Base-by-base conservation (phyloP, 2,113 vertebrate species). In the Erythrocebus patas region DNA sequence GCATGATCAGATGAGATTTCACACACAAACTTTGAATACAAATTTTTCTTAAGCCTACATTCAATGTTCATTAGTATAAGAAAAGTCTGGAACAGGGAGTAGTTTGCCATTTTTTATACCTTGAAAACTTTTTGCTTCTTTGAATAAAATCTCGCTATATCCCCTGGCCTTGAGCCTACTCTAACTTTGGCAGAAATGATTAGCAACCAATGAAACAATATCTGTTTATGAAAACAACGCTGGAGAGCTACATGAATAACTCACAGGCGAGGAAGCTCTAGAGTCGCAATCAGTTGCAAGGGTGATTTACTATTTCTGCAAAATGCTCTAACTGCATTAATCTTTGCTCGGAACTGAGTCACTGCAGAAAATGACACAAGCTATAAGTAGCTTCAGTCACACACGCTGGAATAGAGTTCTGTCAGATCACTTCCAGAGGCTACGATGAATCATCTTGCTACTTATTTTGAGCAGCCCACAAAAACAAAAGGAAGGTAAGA, bases 301-400 rank as follows among this genome's bases (percentile, higher is more conserved):
- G 66, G 68, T 35, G 86, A 98, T 93, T 87, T 92, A 78, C 82
- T 96, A 61, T 35, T 98, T 96, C 97, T 98, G 94, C 95, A 96
- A 95, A 91, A 96, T 97, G 86, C 50, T 97, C 86, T 91, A 92
- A 81, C 93, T 83, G 59, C 70, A 97, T 92, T 98, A 97, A 98
- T 97, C 94, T 95, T 95, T 70, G 17, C 92, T 92, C 93, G 88
- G 86, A 84, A 95, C 76, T 70, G 96, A 97, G 80, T 96, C 87
- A 93, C 84, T 85, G 92, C 84, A 96, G 93, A 85, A 68, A 96
- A 92, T 80, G 95, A 95, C 96, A 97, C 92, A 75, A 96, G 96
- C 92, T 57, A n/a, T 7, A 96, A 98, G 98, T 79, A 76, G 96
- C 96, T 97, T 97, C 97, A 93, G 92, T 97, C 83, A 97, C 92